Base-by-base conservation (phyloP, 2,113 vertebrate species). In the Gorsachius goisagi region DNA sequence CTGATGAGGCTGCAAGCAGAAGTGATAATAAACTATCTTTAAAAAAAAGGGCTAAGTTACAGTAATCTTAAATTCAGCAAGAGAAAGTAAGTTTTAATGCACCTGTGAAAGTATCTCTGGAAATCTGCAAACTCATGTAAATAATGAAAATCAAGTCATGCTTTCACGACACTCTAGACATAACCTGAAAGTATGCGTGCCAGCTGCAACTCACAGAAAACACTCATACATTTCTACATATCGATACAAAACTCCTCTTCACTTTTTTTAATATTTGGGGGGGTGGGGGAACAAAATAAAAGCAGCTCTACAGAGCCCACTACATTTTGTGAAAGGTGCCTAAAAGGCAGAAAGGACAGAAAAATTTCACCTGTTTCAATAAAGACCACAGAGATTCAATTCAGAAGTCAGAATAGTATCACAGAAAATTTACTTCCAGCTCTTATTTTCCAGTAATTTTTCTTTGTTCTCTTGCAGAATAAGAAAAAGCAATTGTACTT, bases 1-100 rank as follows among this genome's bases (percentile, higher is more conserved):
- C 99, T 98, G 92, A 99, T 98, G 11, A 99, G 98, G 72, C 99
- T 99, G 96, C 49, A 96, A 82, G 27, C 24, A 94, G 21, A 97
- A 93, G 64, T 30, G 13, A 63, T 19, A 53, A 74, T 17, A 55
- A 69, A 45, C 8, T 49, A 33, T 21, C 87, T 94, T 44, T 41
- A 41, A 77, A 71, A 87, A 6, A 26, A 83, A 76, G 22, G 68
- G 39, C 6, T 66, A 80, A n/a, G 5, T 62, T 66, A 91, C 3
- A 15, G n/a, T 22, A 22, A 78, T 35, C 52, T 33, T 88, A 71
- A 88, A 67, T 74, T 78, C 10, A 63, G 37, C 33, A 90, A 14
- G 6, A 60, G 8, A 84, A 90, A 35, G 2, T 20, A 56, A 33
- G 24, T 44, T 84, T 74, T 52, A 83, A 45, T 9, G 15, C 12